Percentiles rank a stretch among this genome's conserved stretches.
These are phyloP conservation scores for Corythornis leucogaster DNA, from an alignment of 2,797 vertebrate species.

Conservation along the genomic window DNA sequence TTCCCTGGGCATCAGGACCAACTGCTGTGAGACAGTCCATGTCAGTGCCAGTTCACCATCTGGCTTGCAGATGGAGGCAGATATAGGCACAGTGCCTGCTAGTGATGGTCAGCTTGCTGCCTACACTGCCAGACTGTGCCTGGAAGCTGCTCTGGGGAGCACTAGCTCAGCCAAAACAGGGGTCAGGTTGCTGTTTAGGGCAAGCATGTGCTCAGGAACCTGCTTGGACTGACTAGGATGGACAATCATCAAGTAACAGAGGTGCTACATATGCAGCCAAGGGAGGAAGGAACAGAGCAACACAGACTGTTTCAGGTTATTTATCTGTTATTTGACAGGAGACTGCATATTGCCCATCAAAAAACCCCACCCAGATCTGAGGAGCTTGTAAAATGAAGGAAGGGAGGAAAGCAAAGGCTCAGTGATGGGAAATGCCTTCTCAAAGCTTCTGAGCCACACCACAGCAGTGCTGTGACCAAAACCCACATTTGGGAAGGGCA, in stretches of 20 bases:
- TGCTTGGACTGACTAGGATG: background rate
- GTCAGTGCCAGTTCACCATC: background rate
- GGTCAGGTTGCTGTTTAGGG: background rate
- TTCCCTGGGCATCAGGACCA: background rate
- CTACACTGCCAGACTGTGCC: background rate
- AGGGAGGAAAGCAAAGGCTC: background rate
- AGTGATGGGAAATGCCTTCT: background rate
- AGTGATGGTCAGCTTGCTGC: background rate
- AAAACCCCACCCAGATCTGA: background rate
- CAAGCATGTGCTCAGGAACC: background rate
- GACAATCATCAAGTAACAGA: background rate
- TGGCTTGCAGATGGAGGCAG: background rate
- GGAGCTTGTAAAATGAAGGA: background rate
- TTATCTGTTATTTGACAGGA: background rate
- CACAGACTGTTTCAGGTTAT: background rate
- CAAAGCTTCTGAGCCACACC: background rate
- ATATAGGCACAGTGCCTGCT: background rate
- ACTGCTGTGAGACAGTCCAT: background rate
- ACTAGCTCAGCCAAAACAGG: background rate
- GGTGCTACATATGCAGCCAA: background rate
- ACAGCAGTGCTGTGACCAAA: background rate
- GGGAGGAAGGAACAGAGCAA: background rate
- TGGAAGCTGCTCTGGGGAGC: background rate
- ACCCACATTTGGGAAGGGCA: background rate
- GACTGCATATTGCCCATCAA: background rate